Evolutionary conservation across 2,888 invertebrate species (phyloP), one percentile per base, ranked within the genome.

Genomic region (Aporophyla lueneburgensis): DNA sequence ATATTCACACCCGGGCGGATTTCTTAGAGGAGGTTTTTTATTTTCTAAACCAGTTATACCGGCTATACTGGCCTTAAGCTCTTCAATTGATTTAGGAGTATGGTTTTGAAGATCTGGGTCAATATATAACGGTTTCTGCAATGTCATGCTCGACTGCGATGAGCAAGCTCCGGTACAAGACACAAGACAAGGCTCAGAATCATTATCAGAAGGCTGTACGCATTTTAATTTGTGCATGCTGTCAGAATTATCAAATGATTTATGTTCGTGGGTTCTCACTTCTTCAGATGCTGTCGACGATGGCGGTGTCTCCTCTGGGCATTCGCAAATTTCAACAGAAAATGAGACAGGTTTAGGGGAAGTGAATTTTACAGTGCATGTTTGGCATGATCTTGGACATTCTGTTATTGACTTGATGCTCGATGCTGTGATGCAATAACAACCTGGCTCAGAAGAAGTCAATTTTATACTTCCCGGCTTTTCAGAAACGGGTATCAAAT

Each of bases 51-150:
- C 21, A 24, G 62, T 63, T 72, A 77, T 46, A n/a, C 77, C 79
- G 9, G 63, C 14, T 24, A 72, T n/a, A 72, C 77, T 78, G 51
- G 72, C 56, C 33, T 78, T 78, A n/a, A 78, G 77, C 63, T 78
- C 77, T 16, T 58, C 72, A 65, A 79, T 24, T 5, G 79, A 72
- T 58, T 21, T 14, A 24, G 77, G 77, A 49, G 51, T 21, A 53
- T 78, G 4, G n/a, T 46, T n/a, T 78, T 53, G 63, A 65, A 79
- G 72, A 14, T 5, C 24, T 65, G 56, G 77, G 53, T 79, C 73
- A 40, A 72, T 58, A 24, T 53, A n/a, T 3, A 74, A 21, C 7
- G 63, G 33, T 27, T 19, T 58, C 21, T 21, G 46, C 16, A 21
- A 12, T 14, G 2, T 21, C 14, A 16, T 21, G 5, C 7, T 9